Conservation (phyloP, 2,113 vertebrate genomes). For the Heterocephalus glaber region DNA sequence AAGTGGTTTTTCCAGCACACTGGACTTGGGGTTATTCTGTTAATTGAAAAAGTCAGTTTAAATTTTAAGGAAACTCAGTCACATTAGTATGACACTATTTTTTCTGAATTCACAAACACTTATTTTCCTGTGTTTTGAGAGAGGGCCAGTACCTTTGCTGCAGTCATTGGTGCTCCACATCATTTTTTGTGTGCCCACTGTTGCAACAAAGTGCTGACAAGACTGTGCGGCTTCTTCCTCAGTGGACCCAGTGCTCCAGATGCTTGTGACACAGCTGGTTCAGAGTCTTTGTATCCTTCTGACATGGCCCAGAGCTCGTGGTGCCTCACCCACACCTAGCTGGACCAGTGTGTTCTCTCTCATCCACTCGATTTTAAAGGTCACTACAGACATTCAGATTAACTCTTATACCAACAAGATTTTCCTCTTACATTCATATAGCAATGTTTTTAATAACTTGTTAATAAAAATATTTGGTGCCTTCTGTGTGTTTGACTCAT, state of each 20-base stretch:
- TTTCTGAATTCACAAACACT: not conserved
- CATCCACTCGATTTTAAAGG: not conserved
- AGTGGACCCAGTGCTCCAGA: rapidly evolving
- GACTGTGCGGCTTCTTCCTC: rapidly evolving
- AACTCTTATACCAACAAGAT: not conserved
- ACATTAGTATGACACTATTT: not conserved
- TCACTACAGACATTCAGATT: not conserved
- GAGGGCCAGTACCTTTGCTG: rapidly evolving
- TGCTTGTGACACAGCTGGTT: rapidly evolving
- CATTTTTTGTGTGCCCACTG: rapidly evolving
- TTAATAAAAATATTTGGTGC: not conserved
- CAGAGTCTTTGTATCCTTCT: rapidly evolving
- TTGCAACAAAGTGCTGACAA: rapidly evolving
- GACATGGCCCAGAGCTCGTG: rapidly evolving
- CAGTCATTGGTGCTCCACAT: rapidly evolving
- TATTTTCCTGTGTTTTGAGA: not conserved
- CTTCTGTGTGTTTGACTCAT: not conserved
- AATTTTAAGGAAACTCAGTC: not conserved
- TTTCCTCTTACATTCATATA: not conserved
- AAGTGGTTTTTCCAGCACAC: rapidly evolving
- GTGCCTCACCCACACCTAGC: rapidly evolving
- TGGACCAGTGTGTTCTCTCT: rapidly evolving
- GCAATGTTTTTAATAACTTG: not conserved
- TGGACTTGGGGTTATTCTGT: not conserved
- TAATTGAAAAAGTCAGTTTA: not conserved